Evolutionary conservation across 2,113 vertebrate genomes (phyloP).

Genomic region (Cebus imitator): DNA sequence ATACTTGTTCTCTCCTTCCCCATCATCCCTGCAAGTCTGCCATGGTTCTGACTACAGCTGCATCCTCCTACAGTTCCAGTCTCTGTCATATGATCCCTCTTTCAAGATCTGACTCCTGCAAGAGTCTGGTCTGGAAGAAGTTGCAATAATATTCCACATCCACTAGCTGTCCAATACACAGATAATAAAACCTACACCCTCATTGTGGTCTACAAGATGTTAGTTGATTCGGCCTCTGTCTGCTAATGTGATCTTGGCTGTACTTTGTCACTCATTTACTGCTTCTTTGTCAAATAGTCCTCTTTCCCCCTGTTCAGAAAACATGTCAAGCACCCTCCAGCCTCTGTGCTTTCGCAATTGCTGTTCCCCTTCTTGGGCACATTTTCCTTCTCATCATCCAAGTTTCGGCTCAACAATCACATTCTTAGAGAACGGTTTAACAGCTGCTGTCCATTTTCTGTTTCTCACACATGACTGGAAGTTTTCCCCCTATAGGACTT

Average conservation of each 20-base stretch:
- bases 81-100: no score
- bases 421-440: background rate
- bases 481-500: background rate
- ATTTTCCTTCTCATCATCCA: background rate
- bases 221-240: background rate
- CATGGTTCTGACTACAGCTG: background rate
- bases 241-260: background rate
- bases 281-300: background rate
- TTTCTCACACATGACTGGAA: background rate
- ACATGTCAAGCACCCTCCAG: background rate
- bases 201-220: background rate
- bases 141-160: background rate
- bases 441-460: background rate
- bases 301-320: background rate
- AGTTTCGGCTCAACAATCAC: background rate
- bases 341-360: background rate
- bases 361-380: background rate
- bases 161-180: background rate
- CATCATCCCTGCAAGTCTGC: background rate
- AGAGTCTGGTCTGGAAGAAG: background rate
- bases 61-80: background rate
- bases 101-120: background rate
- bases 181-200: background rate
- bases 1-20: background rate
- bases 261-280: background rate